A percentile compares a stretch with the other conserved stretches of the same genome.
phyloP scores from a whole-genome alignment of 2,888 invertebrate genomes.

The Pristionchus arcanus region DNA sequence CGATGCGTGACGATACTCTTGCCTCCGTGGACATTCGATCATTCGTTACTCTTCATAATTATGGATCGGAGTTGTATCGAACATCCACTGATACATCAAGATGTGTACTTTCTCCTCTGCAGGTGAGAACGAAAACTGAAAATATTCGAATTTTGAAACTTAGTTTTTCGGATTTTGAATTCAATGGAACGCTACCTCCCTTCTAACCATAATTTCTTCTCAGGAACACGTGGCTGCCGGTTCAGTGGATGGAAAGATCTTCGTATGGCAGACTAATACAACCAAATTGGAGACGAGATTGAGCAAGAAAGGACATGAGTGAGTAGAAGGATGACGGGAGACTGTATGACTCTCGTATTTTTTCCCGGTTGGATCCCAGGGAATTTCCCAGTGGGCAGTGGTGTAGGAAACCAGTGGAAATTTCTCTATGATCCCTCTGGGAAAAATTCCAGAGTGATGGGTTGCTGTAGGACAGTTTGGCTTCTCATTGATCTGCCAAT shows the following conservation, averaged over 20 bases:
- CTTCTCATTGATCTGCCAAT: too few relatives aligned
- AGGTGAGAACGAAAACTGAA: not conserved
- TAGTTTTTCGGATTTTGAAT: too few relatives aligned
- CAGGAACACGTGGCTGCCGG: conserved; percentile 86
- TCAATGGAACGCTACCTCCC: not conserved
- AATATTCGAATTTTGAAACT: too few relatives aligned
- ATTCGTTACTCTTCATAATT: conserved; percentile 92
- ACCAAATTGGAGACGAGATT: conserved; percentile 70
- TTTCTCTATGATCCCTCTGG: too few relatives aligned
- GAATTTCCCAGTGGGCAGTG: too few relatives aligned
- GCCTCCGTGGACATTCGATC: conserved; percentile 93
- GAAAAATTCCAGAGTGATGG: too few relatives aligned
- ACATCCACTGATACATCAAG: conserved; percentile 71
- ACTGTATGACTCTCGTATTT: too few relatives aligned
- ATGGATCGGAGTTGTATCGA: conserved; percentile 93
- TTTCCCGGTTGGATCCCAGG: too few relatives aligned
- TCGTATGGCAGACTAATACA: conserved; percentile 86
- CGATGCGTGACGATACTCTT: conserved; percentile 95
- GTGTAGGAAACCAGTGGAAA: too few relatives aligned
- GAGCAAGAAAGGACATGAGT: conserved; percentile 66
- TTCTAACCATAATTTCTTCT: not conserved
- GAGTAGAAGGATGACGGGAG: not conserved
- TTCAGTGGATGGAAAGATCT: conserved; percentile 92
- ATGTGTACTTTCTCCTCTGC: conserved; percentile 65
- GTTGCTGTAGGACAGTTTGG: too few relatives aligned